Base-by-base conservation (phyloP, 1,140 invertebrate genomes). In the Megathymus violae region DNA sequence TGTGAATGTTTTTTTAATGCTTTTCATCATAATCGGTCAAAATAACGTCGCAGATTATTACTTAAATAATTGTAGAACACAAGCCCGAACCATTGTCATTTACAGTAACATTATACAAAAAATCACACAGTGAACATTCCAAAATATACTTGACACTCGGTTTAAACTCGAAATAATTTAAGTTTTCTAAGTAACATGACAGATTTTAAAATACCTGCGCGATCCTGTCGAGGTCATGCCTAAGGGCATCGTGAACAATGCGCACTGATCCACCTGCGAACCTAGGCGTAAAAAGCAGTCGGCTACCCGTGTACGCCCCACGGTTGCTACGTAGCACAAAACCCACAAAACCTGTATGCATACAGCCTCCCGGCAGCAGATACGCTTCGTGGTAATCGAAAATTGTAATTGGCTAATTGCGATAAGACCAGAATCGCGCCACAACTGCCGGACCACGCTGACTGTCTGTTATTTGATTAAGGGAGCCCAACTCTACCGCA, bases 321-420 rank as follows among this genome's bases (percentile, higher is more conserved):
- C 63, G 43, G 58, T n/a, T 25, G 60, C 41, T 64, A 61, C 58
- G 64, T 66, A 48, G 58, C 43, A 60, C 59, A 74, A 67, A 78
- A 75, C 76, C 67, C 68, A 80, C 73, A 73, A 69, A 82, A 82
- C 78, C 78, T 77, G 78, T 79, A 78, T 54, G 59, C 47, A 58
- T 54, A 54, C 31, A 65, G 64, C 36, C 60, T 54, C 62, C 66
- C 71, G 70, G 46, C 64, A 64, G 61, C 31, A 19, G 77, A 70
- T 70, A 81, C 73, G 76, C 68, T 78, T 64, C 59, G 65, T 62
- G 69, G 66, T 82, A 82, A 84, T 81, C 81, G 78, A 84, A 86
- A 86, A 84, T 80, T 77, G 68, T 78, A 76, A 84, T 80, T 79
- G 67, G 62, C 76, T 78, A 79, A 84, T 82, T 77, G 71, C 64